phyloP scores from a whole-genome alignment of 2,113 vertebrate species.

The Penelope pileata region DNA sequence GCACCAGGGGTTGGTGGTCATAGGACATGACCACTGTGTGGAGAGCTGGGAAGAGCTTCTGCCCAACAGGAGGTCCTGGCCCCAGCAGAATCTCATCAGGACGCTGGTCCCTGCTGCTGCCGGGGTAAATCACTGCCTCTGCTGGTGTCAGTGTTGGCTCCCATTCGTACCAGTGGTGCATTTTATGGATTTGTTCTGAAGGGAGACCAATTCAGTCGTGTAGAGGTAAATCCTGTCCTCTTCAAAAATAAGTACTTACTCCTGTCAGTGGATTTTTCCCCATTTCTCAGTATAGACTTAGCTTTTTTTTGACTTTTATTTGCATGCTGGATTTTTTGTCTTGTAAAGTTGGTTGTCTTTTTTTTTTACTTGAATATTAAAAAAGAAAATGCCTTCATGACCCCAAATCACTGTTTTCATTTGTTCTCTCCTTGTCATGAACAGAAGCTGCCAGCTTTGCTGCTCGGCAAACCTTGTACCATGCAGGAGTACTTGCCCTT shows the following conservation, averaged over 20 bases:
- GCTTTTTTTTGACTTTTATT: background rate
- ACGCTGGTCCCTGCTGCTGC: background rate
- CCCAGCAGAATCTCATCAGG: background rate
- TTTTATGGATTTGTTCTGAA: background rate
- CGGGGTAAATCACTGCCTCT: background rate
- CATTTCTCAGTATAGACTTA: background rate
- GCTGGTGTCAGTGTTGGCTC: background rate
- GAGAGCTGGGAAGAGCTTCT: background rate
- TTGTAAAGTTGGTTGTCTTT: background rate
- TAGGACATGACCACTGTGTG: background rate
- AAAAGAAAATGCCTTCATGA: conserved; percentile 31
- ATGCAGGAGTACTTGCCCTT: background rate
- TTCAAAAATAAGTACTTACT: background rate
- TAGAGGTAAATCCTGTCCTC: background rate
- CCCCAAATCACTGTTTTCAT: background rate
- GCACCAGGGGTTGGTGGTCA: accelerated
- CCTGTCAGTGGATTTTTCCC: background rate
- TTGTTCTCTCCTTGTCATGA: background rate
- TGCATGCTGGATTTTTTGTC: background rate
- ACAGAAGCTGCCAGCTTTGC: background rate
- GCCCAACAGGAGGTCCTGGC: background rate
- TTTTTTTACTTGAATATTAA: conserved; percentile 73
- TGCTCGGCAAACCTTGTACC: background rate
- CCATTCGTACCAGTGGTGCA: accelerated
- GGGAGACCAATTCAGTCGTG: background rate